Conservation (phyloP, 2,888 invertebrate genomes). For the Ichneumoninae sp. region DNA sequence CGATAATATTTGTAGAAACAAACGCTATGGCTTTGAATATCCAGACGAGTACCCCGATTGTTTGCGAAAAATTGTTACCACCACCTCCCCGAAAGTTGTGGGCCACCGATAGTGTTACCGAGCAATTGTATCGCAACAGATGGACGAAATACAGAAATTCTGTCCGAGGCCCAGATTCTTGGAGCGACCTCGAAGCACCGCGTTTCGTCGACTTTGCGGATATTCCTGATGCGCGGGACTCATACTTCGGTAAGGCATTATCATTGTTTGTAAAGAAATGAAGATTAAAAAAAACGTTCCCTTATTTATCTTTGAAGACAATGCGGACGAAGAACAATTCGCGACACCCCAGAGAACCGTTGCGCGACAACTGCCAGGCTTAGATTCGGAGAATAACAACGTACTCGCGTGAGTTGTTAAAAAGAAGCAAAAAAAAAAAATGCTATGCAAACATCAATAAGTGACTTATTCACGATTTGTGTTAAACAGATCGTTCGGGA, state of each 20-base stretch:
- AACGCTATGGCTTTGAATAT: conserved; percentile 43
- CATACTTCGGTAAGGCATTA: conserved; percentile 65
- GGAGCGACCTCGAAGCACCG: conserved; percentile 65
- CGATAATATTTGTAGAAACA: neutral
- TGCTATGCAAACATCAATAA: too few relatives aligned
- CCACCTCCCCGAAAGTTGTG: conserved; percentile 62
- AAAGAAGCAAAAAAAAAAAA: neutral
- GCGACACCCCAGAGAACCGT: conserved; percentile 43
- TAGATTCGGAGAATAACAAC: conserved; percentile 52
- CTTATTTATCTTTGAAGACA: conserved; percentile 24
- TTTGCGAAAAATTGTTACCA: conserved; percentile 52
- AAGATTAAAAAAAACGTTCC: neutral
- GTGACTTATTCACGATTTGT: neutral
- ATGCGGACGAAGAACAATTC: conserved; percentile 31
- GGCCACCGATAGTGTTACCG: conserved; percentile 53
- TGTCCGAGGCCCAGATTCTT: conserved; percentile 45
- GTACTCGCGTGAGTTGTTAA: conserved; percentile 56
- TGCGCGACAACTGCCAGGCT: conserved; percentile 35
- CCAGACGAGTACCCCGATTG: conserved; percentile 66
- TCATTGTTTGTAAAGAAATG: conserved; percentile 2
- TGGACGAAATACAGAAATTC: conserved; percentile 61
- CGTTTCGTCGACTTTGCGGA: conserved; percentile 61
- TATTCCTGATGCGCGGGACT: conserved; percentile 51
- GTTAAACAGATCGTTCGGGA: conserved; percentile 50
- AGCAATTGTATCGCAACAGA: conserved; percentile 65